Evolutionary conservation across 2,797 vertebrate species (phyloP).

Genomic region (Okamejei kenojei): DNA sequence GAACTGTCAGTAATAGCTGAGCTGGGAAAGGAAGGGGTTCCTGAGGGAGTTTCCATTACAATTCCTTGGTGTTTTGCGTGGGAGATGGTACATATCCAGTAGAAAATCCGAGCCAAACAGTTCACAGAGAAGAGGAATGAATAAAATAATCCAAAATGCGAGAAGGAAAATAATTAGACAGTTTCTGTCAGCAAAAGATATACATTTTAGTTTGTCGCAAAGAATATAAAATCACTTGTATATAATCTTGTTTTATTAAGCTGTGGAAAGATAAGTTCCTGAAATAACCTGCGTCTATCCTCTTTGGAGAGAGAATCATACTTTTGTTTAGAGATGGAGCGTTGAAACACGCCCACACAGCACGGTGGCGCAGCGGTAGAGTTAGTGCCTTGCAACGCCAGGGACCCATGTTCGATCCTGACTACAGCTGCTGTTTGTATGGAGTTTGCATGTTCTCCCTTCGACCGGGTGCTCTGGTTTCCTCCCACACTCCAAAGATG

Average conservation of each 20-base stretch:
- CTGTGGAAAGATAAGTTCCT: neutral
- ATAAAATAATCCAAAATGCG: neutral
- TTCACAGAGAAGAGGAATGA: neutral
- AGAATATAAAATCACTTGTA: neutral
- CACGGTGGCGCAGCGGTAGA: too few relatives aligned
- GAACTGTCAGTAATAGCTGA: neutral
- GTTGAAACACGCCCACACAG: too few relatives aligned
- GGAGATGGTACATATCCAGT: neutral
- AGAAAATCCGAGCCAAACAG: slow-evolving; percentile 4
- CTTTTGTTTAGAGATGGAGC: too few relatives aligned
- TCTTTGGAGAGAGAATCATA: neutral
- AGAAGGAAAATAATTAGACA: neutral
- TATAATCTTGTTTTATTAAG: neutral
- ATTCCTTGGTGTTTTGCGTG: slow-evolving; percentile 4
- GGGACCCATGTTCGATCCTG: too few relatives aligned
- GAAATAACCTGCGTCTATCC: neutral
- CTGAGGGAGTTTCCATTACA: neutral
- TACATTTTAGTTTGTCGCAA: neutral
- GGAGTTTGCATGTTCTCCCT: too few relatives aligned
- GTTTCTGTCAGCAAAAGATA: neutral
- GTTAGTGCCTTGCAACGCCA: too few relatives aligned
- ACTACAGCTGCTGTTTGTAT: too few relatives aligned
- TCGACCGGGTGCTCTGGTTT: too few relatives aligned
- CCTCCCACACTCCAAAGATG: too few relatives aligned
- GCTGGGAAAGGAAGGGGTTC: neutral